Evolutionary conservation across 2,888 invertebrate genomes (phyloP), one percentile per base, ranked within the genome.

Genomic region (Drosophila neutralis): DNA sequence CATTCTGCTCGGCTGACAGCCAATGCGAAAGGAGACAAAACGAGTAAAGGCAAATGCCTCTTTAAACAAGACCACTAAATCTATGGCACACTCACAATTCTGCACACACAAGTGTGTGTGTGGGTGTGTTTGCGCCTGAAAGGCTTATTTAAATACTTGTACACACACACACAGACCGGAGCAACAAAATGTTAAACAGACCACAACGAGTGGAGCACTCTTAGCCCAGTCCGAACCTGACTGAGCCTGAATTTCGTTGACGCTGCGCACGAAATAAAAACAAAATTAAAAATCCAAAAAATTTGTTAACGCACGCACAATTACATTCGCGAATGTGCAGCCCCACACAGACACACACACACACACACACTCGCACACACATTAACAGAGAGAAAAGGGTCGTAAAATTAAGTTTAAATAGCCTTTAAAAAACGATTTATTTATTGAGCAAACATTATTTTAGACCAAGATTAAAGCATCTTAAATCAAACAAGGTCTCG

Each of bases 271-370:
- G 18, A 67, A 52, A 31, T 10, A 52, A 18, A 7, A 6, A 10
- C 40, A 21, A 68, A 60, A 84, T 80, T 80, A 82, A 27, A 18
- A 8, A 7, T 7, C 15, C 27, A 27, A 38, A 76, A 83, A 83
- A 90, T 90, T 90, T 85, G 83, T 90, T 83, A 73, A 80, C 76
- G 76, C 75, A 90, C 83, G 91, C 90, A 88, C 91, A 87, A 90
- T 87, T 90, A 87, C 86, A 90, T 76, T 65, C 78, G 73, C 83
- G 78, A 83, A 88, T 80, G 69, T 78, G 51, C 64, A 48, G 51
- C 38, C 42, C 27, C 58, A 45, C 56, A 48, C 51, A 48, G 29
- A 29, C 59, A 52, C 63, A 42, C 60, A 63, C 24, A 45, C 59
- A 56, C 56, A 57, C 48, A 35, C 54, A 52, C 52, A 69, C 49